Base-by-base conservation (phyloP, 2,888 invertebrate species). In the Cantharis rustica region DNA sequence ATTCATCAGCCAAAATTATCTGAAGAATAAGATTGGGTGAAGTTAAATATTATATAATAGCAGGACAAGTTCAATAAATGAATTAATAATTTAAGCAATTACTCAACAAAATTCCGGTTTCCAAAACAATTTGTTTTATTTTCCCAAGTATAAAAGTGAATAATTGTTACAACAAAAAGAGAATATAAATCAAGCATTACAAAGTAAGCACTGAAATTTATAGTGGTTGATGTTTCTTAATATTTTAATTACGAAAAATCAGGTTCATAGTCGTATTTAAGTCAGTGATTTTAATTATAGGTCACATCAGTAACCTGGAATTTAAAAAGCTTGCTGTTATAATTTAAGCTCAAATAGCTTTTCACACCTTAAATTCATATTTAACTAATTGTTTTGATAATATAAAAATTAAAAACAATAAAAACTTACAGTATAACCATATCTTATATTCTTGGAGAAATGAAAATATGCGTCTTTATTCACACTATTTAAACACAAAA, bases 391-490 rank as follows among this genome's bases (percentile, higher is more conserved):
- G 0, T 47, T n/a, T 17, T 20, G 10, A 17, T 64, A n/a, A 64
- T 13, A 20, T 7, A 20, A 23, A 66, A 66, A n/a, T 7, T 20
- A 20, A 20, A 66, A 66, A 17, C 17, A 61, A 4, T n/a, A 31
- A 9, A 16, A 86, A 88, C 88, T 88, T 86, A 88, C 88, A 88
- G 80, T 84, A 88, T 87, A 82, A 88, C 88, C 88, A 88, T 88
- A 87, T 87, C 88, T 87, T 84, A 84, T 80, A 80, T 70, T 75
- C 74, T 73, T 71, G 71, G 15, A 74, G 72, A 64, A 26, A 27
- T 26, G 15, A 62, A 73, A 71, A 17, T 68, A 16, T 20, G 17
- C 16, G 17, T 20, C 61, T 73, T 20, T 71, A 73, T 73, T 66
- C 69, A 62, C 69, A 70, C 72, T 23, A 13, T 27, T 69, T 31